These are phyloP conservation scores for Leptarthrus brevirostris DNA, from an alignment of 2,888 invertebrate species.

Conservation along the genomic window DNA sequence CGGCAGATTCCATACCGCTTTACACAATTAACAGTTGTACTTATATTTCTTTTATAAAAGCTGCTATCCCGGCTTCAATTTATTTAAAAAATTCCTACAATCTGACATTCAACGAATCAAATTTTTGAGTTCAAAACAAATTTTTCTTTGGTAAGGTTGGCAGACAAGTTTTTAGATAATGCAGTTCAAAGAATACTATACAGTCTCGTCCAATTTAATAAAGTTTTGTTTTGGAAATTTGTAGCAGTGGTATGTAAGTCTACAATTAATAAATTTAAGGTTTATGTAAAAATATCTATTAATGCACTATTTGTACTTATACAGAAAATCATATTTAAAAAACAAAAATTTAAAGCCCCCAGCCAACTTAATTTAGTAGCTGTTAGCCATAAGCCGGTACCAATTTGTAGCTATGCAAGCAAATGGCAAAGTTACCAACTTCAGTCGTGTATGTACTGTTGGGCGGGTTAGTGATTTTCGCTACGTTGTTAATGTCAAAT, in stretches of 20 bases:
- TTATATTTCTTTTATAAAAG: neutral
- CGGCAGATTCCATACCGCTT: conserved; percentile 51
- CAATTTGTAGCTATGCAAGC: no score
- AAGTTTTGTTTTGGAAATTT: no score
- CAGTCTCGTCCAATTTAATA: no score
- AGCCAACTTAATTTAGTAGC: no score
- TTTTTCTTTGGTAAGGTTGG: neutral
- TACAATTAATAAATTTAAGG: no score
- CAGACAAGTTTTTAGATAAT: neutral
- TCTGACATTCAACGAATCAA: neutral
- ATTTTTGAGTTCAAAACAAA: conserved; percentile 22
- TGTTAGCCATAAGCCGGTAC: no score
- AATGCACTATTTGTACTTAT: no score
- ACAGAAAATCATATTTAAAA: no score
- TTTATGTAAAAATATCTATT: no score
- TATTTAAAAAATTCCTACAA: neutral
- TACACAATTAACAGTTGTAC: conserved; percentile 14
- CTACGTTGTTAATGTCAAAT: conserved; percentile 1
- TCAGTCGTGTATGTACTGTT: conserved; percentile 15
- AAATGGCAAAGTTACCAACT: conserved; percentile 11
- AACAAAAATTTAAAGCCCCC: no score
- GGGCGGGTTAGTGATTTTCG: neutral
- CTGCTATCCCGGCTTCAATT: neutral
- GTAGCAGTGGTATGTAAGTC: no score
- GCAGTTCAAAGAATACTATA: neutral